Evolutionary conservation across 2,888 invertebrate genomes (phyloP), one percentile per base, ranked within the genome.

Genomic region (Amphipoea oculea): DNA sequence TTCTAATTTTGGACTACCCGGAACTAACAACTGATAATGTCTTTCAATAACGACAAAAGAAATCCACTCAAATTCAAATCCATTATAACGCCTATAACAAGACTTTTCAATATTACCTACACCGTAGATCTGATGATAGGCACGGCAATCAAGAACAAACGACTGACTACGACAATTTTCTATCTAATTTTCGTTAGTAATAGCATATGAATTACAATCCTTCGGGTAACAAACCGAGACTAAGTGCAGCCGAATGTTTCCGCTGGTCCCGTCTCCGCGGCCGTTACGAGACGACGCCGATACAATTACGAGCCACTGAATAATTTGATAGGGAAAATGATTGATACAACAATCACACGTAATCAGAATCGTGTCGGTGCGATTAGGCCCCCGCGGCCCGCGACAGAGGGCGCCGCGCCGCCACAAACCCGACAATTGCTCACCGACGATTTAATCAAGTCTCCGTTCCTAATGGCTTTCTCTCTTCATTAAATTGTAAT

Each of bases 281-380:
- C 94, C 96, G 95, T 96, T 95, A 95, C 89, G 91, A 93, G 92
- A 92, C 90, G 92, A 93, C 94, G 94, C 94, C 95, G 95, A 96
- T 96, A 95, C 93, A 96, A 96, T 96, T 95, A 96, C 96, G 92
- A 93, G 92, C 96, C 95, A 95, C 96, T 95, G 96, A 96, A 96
- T 96, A 95, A 96, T 96, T 96, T 96, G 96, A 96, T 96, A 95
- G 94, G 94, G 94, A 95, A 96, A 96, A 96, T 96, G 96, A 96
- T 96, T 96, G 96, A 96, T 96, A 96, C 96, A 95, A 96, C 96
- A 95, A 96, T 96, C 96, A 95, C 94, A 93, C 94, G 94, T 96
- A 96, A 96, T 96, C 95, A 95, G 93, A 96, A 95, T 96, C 96
- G 96, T 96, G 96, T 94, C 92, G 93, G 94, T 91, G 92, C 96